These are phyloP conservation scores for Morpho achilles DNA, from an alignment of 2,888 invertebrate genomes.

Conservation along the genomic window DNA sequence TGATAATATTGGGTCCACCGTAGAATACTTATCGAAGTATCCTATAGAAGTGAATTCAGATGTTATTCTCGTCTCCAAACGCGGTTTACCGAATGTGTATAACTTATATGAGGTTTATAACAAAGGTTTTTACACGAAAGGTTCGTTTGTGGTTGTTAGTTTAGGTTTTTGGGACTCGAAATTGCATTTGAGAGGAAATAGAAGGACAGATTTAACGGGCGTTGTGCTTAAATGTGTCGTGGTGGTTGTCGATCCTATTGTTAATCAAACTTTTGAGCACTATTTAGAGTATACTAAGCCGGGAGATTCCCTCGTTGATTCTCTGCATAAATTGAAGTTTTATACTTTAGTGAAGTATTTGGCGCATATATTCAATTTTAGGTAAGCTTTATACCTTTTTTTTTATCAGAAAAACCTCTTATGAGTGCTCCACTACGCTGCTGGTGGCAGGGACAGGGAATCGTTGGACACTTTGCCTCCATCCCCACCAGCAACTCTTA, in stretches of 20 bases:
- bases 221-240: constrained; percentile 75
- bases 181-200: constrained; percentile 47
- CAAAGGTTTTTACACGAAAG: constrained; percentile 76
- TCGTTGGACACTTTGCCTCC: no score
- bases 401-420: no score
- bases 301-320: constrained; percentile 69
- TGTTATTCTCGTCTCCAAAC: constrained; percentile 47
- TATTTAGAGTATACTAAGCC: constrained; percentile 73
- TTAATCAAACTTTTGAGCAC: constrained; percentile 62
- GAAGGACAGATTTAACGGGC: constrained; percentile 73
- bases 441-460: no score
- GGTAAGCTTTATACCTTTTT: constrained; percentile 52
- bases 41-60: constrained; percentile 69
- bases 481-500: no score
- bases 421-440: no score
- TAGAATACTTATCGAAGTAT: constrained; percentile 44
- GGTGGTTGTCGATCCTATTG: constrained; percentile 59
- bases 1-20: constrained; percentile 37
- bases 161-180: constrained; percentile 68
- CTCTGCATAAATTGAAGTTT: constrained; percentile 82
- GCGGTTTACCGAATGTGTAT: constrained; percentile 31
- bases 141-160: constrained; percentile 61
- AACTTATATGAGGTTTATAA: constrained; percentile 72
- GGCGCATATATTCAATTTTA: constrained; percentile 82
- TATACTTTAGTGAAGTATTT: constrained; percentile 77